Evolutionary conservation across 2,113 vertebrate species (phyloP).

Genomic region (Charadrius vociferus): DNA sequence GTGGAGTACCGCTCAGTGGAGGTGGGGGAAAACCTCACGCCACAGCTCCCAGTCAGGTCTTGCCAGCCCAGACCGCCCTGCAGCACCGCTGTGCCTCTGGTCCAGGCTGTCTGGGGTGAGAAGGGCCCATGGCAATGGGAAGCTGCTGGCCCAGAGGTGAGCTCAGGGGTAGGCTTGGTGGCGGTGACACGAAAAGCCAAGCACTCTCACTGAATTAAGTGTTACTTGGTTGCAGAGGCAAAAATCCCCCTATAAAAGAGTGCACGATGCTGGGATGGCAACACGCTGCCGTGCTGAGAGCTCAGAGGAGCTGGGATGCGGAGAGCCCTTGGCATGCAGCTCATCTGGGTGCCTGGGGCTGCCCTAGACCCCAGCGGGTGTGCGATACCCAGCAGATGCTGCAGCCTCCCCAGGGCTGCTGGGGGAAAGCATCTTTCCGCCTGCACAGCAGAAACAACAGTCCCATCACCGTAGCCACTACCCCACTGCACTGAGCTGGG

Average conservation of each 20-base stretch:
- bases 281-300: neutral
- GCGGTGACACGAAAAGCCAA: neutral
- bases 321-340: neutral
- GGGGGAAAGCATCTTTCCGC: neutral
- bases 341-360: neutral
- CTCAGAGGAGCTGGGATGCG: neutral
- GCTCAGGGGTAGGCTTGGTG: neutral
- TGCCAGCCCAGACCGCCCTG: neutral
- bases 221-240: neutral
- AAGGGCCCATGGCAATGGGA: neutral
- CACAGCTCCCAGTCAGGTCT: neutral
- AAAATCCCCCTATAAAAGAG: neutral
- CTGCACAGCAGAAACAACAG: neutral
- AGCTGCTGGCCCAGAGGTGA: neutral
- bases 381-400: neutral
- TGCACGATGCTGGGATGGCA: neutral
- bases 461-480: neutral
- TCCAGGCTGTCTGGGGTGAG: neutral
- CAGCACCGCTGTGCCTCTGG: accelerated
- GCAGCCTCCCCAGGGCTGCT: neutral
- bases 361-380: neutral
- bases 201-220: neutral
- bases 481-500: neutral
- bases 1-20: neutral
- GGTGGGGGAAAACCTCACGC: neutral